Evolutionary conservation across 2,888 invertebrate species (phyloP).

Genomic region (Epinotia demarniana): DNA sequence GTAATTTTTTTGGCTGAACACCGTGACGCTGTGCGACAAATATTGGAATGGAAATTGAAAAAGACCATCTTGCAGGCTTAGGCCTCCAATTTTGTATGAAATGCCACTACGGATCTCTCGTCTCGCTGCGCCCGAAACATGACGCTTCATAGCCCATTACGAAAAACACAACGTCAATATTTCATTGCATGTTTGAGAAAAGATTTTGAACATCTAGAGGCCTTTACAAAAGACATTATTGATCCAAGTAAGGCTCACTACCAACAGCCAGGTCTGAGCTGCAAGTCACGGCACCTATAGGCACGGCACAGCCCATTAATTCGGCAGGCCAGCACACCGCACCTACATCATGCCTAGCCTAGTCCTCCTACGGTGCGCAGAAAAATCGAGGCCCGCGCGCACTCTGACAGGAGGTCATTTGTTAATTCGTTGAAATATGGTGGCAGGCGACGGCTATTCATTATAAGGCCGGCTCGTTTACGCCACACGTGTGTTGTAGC

Average conservation of each 20-base stretch:
- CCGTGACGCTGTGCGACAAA: too few relatives aligned
- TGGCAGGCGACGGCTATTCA: slow-evolving; percentile 81
- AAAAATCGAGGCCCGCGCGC: slow-evolving; percentile 80
- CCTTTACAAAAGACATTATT: not conserved
- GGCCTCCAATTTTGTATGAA: too few relatives aligned
- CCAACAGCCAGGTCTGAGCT: not conserved
- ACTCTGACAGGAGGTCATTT: slow-evolving; percentile 80
- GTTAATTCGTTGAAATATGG: slow-evolving; percentile 84
- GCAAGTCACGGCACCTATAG: slow-evolving; percentile 29
- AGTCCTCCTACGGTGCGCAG: slow-evolving; percentile 75
- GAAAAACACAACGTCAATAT: too few relatives aligned
- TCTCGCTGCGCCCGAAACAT: too few relatives aligned
- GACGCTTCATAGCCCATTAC: too few relatives aligned
- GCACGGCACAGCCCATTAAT: slow-evolving; percentile 38
- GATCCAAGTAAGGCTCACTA: not conserved
- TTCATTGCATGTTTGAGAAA: too few relatives aligned
- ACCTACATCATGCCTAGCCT: slow-evolving; percentile 74
- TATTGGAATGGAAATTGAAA: too few relatives aligned
- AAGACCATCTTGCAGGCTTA: too few relatives aligned
- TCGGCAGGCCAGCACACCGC: slow-evolving; percentile 60
- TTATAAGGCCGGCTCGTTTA: slow-evolving; percentile 82
- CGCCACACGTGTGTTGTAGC: slow-evolving; percentile 78
- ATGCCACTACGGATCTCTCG: too few relatives aligned
- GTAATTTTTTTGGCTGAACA: too few relatives aligned
- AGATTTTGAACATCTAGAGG: too few relatives aligned